Base-by-base conservation (phyloP, 2,797 vertebrate species). In the Sebastes aleutianus region DNA sequence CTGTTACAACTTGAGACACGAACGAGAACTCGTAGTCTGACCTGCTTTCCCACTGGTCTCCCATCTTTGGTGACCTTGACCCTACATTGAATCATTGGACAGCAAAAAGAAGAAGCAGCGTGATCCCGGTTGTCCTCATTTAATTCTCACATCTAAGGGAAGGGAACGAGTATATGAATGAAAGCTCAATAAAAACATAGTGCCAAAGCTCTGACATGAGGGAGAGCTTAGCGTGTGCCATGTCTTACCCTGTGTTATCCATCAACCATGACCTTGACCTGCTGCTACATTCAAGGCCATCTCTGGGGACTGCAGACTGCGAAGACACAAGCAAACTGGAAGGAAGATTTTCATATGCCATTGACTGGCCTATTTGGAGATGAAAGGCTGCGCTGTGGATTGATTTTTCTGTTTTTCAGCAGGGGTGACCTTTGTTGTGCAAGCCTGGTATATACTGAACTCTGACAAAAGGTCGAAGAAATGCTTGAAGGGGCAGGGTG, bases 391-490 rank as follows among this genome's bases (percentile, higher is more conserved):
- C 80, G 77, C 50, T 73, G 70, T 76, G 58, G 82, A 93, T 92
- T 92, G 92, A 93, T 93, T 94, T 89, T 81, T 84, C 71, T 54
- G 64, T 77, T 68, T 70, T 89, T 43, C 76, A 82, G 65, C 65
- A 83, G 61, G 75, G 85, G 85, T 92, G 91, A 93, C 91, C 93
- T 94, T 92, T 85, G 67, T 72, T 53, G 82, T 82, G 68, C 31
- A 57, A 32, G 85, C 43, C 75, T 81, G 74, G 77, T 68, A 70
- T 39, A 59, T 69, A 77, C 56, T 83, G 66, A 91, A 84, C 61
- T 81, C 76, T 71, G 66, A 73, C 58, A 78, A 69, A 59, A 71
- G 54, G 61, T 79, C 56, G 8, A 70, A 78, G 63, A 71, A 56
- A 78, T 75, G 34, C 22, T 76, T 65, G 31, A 82, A 79, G 36